Base-by-base conservation (phyloP, 2,797 vertebrate genomes). In the Diplodus puntazzo region DNA sequence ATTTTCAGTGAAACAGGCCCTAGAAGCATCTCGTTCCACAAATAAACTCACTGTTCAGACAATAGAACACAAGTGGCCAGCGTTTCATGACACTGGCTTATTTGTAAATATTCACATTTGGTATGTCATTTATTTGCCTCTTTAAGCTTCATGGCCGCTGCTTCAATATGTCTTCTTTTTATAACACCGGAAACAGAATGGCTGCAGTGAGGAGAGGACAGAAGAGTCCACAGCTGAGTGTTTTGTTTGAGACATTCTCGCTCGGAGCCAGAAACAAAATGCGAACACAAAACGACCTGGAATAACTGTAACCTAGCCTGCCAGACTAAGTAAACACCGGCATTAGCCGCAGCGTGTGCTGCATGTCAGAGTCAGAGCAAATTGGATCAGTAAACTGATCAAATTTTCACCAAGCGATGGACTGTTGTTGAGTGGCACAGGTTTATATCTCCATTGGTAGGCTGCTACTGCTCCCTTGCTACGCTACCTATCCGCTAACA, bases 401-500 rank as follows among this genome's bases (percentile, higher is more conserved):
- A 48, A 86, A 79, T 82, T 74, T 54, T 66, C 27, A 52, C 9
- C 71, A 73, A 84, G 76, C 75, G 63, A 42, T 16, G 48, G 76
- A 42, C 50, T 46, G 43, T 53, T 82, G 57, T 55, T 54, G 55
- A 77, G 50, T 34, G 85, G 79, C 68, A 55, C 3, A n/a, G 74
- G 63, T 81, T 84, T 77, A 79, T 46, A 69, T 82, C 62, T 77
- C 34, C 67, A 64, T 80, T 65, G 70, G 75, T 39, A 58, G 52
- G 79, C 45, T 72, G 39, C 81, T 73, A 50, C 82, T 30, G 62
- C 73, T 73, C 77, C 79, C 77, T 67, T 53, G 58, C 86, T 82
- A 55, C 21, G 23, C 81, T 88, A 92, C 91, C 88, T 90, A 84
- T 93, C 80, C 72, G 11, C 91, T 92, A 93, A 89, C 89, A 94